These are phyloP conservation scores for Phragmatobia fuliginosa DNA, from an alignment of 2,888 invertebrate species.

Conservation along the genomic window DNA sequence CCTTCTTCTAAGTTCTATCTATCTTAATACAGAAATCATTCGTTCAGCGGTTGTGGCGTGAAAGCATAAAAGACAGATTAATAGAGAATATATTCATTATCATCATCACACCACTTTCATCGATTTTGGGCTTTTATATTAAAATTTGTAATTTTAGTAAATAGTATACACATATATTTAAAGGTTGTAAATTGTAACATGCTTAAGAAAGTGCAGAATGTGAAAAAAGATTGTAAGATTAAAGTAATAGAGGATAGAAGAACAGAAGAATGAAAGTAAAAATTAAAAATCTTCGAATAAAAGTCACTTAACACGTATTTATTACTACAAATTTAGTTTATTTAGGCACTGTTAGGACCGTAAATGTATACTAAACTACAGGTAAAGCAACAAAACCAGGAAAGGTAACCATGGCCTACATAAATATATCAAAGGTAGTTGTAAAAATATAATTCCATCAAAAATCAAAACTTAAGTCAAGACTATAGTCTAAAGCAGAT, in stretches of 20 bases:
- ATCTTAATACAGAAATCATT: too few relatives aligned
- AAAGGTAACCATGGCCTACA: slow-evolving; percentile 11
- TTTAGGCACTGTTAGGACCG: too few relatives aligned
- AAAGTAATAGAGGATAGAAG: neutral
- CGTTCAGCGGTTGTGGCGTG: too few relatives aligned
- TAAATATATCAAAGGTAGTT: neutral
- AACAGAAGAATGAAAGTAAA: neutral
- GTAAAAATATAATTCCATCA: slow-evolving; percentile 13
- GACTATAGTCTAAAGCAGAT: slow-evolving; percentile 12
- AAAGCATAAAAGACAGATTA: too few relatives aligned
- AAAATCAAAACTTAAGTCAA: slow-evolving; percentile 19
- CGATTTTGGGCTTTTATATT: too few relatives aligned
- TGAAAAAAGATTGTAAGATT: neutral
- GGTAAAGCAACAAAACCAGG: slow-evolving; percentile 10
- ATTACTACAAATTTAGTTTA: neutral
- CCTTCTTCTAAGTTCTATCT: too few relatives aligned
- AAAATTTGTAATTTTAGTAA: too few relatives aligned
- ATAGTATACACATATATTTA: neutral
- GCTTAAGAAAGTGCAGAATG: neutral
- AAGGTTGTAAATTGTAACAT: neutral
- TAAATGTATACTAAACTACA: slow-evolving; percentile 12
- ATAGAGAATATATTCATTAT: too few relatives aligned
- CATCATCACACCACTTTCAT: too few relatives aligned
- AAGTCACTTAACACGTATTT: neutral
- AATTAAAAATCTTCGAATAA: neutral